These are phyloP conservation scores for Drosophila lacteicornis DNA, from an alignment of 1,140 invertebrate genomes.

Conservation along the genomic window DNA sequence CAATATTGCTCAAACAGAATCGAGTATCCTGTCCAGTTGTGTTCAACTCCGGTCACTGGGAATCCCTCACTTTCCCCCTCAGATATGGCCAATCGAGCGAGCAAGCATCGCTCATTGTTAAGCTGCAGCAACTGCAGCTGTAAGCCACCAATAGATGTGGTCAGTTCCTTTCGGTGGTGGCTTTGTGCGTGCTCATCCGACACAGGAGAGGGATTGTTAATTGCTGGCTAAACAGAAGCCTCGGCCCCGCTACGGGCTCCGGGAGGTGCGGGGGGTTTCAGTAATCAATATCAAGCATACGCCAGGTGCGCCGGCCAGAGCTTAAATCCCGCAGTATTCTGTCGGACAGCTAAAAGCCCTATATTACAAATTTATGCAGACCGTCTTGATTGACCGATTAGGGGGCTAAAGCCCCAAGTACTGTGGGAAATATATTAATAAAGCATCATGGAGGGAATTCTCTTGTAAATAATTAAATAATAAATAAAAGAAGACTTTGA, in stretches of 20 bases:
- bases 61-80: constrained; percentile 5
- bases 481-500: too few relatives aligned
- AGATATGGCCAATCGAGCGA: constrained; percentile 39
- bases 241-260: too few relatives aligned
- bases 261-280: background rate
- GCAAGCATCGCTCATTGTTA: constrained; percentile 43
- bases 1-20: constrained; percentile 51
- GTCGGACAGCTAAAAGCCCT: constrained; percentile 36
- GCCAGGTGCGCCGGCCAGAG: constrained; percentile 36
- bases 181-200: constrained; percentile 16
- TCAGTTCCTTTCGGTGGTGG: constrained; percentile 18
- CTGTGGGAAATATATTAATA: constrained; percentile 3
- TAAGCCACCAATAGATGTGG: constrained; percentile 13
- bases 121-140: constrained; percentile 32
- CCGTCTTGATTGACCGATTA: constrained; percentile 51
- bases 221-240: constrained; percentile 33
- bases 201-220: constrained; percentile 15
- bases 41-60: constrained; percentile 9
- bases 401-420: constrained; percentile 18
- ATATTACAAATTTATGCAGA: constrained; percentile 50
- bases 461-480: background rate
- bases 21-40: constrained; percentile 14
- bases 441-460: background rate
- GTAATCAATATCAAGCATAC: constrained; percentile 51
- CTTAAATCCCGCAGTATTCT: constrained; percentile 18